phyloP scores from a whole-genome alignment of 2,113 vertebrate species.

The Cyanistes caeruleus region DNA sequence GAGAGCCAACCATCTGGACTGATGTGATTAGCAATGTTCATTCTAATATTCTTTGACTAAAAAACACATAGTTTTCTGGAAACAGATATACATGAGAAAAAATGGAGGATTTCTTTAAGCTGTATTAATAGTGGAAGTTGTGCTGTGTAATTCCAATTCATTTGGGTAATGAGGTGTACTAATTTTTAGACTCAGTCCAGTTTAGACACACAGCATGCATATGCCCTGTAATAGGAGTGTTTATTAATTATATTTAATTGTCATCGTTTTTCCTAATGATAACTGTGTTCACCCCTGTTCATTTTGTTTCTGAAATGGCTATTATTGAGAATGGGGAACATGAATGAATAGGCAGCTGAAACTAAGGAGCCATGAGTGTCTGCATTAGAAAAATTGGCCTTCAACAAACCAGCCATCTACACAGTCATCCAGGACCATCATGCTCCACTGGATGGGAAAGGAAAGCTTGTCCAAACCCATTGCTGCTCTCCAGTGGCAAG shows the following conservation, averaged over 20 bases:
- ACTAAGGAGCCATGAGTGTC: slow-evolving; percentile 9
- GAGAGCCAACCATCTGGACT: slow-evolving; percentile 68
- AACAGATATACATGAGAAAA: slow-evolving; percentile 32
- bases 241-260: slow-evolving; percentile 74
- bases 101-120: slow-evolving; percentile 41
- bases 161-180: slow-evolving; percentile 68
- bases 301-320: slow-evolving; percentile 34
- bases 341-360: slow-evolving; percentile 40
- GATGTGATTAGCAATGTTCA: slow-evolving; percentile 70
- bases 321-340: background rate
- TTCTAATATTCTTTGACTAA: slow-evolving; percentile 66
- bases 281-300: slow-evolving; percentile 10
- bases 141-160: slow-evolving; percentile 36
- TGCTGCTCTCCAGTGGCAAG: background rate
- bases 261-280: slow-evolving; percentile 56
- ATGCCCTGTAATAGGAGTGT: slow-evolving; percentile 62
- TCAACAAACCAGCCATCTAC: background rate
- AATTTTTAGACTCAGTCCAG: slow-evolving; percentile 42
- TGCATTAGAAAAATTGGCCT: background rate
- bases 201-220: slow-evolving; percentile 55
- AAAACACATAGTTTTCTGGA: slow-evolving; percentile 47
- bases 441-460: slow-evolving; percentile 23
- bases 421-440: background rate
- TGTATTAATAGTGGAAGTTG: slow-evolving; percentile 60
- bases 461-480: background rate